Evolutionary conservation across 2,797 vertebrate species (phyloP), one percentile per base, ranked within the genome.

Genomic region (Acipenser oxyrinchus): DNA sequence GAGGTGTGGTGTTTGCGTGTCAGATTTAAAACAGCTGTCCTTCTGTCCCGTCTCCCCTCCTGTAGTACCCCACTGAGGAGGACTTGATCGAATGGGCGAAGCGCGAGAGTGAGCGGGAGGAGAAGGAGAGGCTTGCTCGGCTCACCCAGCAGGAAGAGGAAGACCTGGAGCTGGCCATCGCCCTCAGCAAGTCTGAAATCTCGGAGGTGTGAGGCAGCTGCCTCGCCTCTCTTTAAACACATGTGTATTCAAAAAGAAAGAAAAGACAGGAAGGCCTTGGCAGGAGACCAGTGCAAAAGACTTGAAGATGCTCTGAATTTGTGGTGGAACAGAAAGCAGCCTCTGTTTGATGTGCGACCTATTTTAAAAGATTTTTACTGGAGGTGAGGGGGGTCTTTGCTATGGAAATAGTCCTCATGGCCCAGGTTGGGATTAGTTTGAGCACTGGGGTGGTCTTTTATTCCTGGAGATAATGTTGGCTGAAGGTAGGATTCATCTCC

Each of bases 1-100:
- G 37, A 37, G 37, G 37, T 4, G 37, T 37, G 37, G 37, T 37
- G 37, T 37, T 37, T 37, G 37, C 37, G 4, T 37, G 37, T 18
- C 37, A 37, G 37, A 0, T 37, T 37, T 37, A 37, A 37, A 37
- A 37, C 37, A 1, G 37, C 37, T 37, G 37, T 37, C 37, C 4
- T 37, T 37, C 5, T 37, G 37, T 37, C 37, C 37, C 4, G 5
- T 37, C 37, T 37, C 5, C 4, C 37, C 1, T 69, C 85, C 78
- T 84, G 75, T 88, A 97, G 95, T 97, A 96, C 86, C 94, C 94
- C 48, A 96, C 95, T 82, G 96, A 99, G 81, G 96, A 98, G 83
- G 95, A 98, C 82, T 94, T 98, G 95, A 98, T 98, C 77, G 96
- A 98, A 81, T 99, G 97, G 97, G 97, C 91, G 73, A 99, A 98